A percentile compares a stretch with the other conserved stretches of the same genome.
These are phyloP conservation scores for Lochmaea capreae DNA, from an alignment of 2,888 invertebrate genomes.

Conservation along the genomic window DNA sequence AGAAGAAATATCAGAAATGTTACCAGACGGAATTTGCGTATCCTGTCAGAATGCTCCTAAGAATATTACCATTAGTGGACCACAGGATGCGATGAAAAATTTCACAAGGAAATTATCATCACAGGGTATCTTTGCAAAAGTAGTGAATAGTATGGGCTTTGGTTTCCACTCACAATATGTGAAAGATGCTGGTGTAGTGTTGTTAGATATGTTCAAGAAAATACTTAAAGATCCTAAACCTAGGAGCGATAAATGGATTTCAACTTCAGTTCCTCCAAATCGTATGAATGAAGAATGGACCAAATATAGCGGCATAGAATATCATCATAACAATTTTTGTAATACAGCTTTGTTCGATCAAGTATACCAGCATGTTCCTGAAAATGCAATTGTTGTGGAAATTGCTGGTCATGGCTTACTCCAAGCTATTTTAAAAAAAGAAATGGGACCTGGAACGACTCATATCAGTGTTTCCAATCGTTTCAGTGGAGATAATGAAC, in stretches of 20 bases:
- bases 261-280: constrained; percentile 72
- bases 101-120: constrained; percentile 75
- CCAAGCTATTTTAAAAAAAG: constrained; percentile 82
- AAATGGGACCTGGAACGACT: constrained; percentile 72
- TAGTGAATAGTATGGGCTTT: constrained; percentile 82
- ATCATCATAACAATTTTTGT: constrained; percentile 87
- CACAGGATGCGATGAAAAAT: constrained; percentile 73
- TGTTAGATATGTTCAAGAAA: constrained; percentile 73
- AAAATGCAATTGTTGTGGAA: constrained; percentile 83
- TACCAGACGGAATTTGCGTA: constrained; percentile 82
- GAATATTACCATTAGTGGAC: constrained; percentile 92
- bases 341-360: constrained; percentile 78
- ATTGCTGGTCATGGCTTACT: constrained; percentile 87
- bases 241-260: constrained; percentile 84
- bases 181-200: constrained; percentile 70
- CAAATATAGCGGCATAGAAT: constrained; percentile 79
- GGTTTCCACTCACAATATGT: constrained; percentile 88
- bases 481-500: constrained; percentile 72
- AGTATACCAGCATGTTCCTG: constrained; percentile 78
- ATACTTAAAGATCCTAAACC: constrained; percentile 74
- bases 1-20: constrained; percentile 65
- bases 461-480: constrained; percentile 79
- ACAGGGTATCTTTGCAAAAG: constrained; percentile 79
- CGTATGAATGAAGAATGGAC: constrained; percentile 78
- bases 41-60: constrained; percentile 90